phyloP scores from a whole-genome alignment of 2,113 vertebrate genomes.

The Colinus virginianus region DNA sequence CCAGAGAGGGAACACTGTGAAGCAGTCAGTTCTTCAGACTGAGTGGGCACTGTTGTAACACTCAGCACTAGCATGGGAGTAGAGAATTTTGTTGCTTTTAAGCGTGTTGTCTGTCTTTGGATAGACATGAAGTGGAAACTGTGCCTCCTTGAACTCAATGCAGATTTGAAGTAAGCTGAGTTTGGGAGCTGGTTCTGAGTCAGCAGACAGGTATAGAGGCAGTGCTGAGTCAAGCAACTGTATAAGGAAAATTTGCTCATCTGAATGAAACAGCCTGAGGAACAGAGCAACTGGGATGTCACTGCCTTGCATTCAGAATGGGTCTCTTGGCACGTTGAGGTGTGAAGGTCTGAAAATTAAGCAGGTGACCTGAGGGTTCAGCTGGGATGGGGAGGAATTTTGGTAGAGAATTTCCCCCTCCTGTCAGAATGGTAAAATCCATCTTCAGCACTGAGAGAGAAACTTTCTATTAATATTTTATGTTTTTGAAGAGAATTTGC shows the following conservation, averaged over 20 bases:
- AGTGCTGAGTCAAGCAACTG: not conserved
- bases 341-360: not conserved
- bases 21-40: not conserved
- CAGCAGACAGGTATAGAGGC: not conserved
- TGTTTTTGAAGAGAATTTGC: conserved; percentile 33
- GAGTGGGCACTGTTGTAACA: not conserved
- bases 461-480: conserved; percentile 9
- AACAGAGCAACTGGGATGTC: not conserved
- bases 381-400: not conserved
- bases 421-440: not conserved
- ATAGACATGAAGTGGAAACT: not conserved
- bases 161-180: not conserved
- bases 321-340: not conserved
- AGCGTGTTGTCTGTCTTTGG: not conserved
- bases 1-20: not conserved
- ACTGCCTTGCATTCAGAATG: not conserved
- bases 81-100: not conserved
- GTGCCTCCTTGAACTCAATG: not conserved
- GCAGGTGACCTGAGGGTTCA: not conserved
- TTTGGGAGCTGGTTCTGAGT: not conserved
- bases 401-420: not conserved
- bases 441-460: not conserved
- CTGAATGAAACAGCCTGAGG: not conserved
- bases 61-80: not conserved
- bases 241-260: not conserved